Conservation (phyloP, 1,140 invertebrate species). For the Tenebrio molitor region DNA sequence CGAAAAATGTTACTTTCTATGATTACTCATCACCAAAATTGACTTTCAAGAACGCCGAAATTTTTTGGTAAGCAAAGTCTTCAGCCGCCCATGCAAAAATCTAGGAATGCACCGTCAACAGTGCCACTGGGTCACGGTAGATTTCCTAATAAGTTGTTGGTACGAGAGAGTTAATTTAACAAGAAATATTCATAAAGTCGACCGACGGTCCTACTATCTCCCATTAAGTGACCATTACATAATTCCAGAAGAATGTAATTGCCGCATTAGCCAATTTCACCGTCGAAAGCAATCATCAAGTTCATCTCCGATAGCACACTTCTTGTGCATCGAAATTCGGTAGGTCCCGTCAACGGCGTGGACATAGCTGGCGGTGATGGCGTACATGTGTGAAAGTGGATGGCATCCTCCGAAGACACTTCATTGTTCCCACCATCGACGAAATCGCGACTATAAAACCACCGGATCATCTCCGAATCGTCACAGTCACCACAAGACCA, state of each 20-base stretch:
- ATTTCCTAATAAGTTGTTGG: constrained; percentile 2
- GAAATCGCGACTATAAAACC: constrained; percentile 60
- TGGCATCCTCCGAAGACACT: constrained; percentile 58
- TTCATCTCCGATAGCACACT: background rate
- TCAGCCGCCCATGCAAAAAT: too few relatives aligned
- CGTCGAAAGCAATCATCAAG: background rate
- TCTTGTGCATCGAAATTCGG: constrained; percentile 1
- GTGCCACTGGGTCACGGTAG: constrained; percentile 21
- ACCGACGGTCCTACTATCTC: too few relatives aligned
- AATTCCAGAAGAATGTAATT: too few relatives aligned
- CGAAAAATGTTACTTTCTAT: too few relatives aligned
- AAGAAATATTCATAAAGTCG: constrained; percentile 1
- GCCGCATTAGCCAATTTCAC: too few relatives aligned
- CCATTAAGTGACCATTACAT: too few relatives aligned
- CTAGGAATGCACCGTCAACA: background rate
- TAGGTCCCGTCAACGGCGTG: background rate
- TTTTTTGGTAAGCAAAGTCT: too few relatives aligned
- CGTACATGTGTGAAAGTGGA: constrained; percentile 59
- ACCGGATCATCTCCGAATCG: constrained; percentile 53
- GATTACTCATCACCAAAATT: background rate
- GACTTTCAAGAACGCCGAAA: background rate
- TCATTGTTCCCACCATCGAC: constrained; percentile 60
- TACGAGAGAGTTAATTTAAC: constrained; percentile 9
- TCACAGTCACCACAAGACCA: constrained; percentile 65
- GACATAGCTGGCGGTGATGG: too few relatives aligned